A percentile compares a stretch with the other conserved stretches of the same genome.
Evolutionary conservation across 2,888 invertebrate species (phyloP).

Genomic region (Rotaria magnacalcarata): DNA sequence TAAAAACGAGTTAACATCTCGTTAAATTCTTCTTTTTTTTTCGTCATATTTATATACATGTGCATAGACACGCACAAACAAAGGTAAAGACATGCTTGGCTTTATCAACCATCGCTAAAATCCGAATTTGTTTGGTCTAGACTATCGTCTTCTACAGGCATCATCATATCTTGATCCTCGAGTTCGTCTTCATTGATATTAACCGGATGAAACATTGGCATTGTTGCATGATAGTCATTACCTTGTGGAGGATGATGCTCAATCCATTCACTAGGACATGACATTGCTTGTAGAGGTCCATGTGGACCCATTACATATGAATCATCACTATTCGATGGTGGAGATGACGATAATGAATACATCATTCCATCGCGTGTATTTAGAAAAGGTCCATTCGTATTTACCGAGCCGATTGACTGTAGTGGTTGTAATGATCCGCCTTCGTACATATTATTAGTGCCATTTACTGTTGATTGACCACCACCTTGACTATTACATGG

Average conservation of each 20-base stretch:
- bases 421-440: not conserved
- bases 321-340: constrained; percentile 8
- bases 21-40: not conserved
- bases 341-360: constrained; percentile 2
- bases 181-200: not conserved
- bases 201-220: not conserved
- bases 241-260: constrained; percentile 6
- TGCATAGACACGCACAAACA: not conserved
- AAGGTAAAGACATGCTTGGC: not conserved
- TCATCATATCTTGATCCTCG: not conserved
- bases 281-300: not conserved
- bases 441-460: not conserved
- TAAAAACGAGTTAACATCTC: constrained; percentile 19
- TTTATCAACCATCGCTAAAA: constrained; percentile 24
- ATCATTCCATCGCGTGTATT: constrained; percentile 32
- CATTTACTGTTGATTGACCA: not conserved
- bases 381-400: constrained; percentile 16
- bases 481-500: constrained; percentile 30
- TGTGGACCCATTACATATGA: not conserved
- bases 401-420: not conserved
- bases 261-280: not conserved
- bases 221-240: not conserved
- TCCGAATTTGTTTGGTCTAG: constrained; percentile 29
- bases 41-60: not conserved
- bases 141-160: constrained; percentile 34